phyloP scores from a whole-genome alignment of 64 coral and sea anemone species.

The Catalaphyllia jardinei region DNA sequence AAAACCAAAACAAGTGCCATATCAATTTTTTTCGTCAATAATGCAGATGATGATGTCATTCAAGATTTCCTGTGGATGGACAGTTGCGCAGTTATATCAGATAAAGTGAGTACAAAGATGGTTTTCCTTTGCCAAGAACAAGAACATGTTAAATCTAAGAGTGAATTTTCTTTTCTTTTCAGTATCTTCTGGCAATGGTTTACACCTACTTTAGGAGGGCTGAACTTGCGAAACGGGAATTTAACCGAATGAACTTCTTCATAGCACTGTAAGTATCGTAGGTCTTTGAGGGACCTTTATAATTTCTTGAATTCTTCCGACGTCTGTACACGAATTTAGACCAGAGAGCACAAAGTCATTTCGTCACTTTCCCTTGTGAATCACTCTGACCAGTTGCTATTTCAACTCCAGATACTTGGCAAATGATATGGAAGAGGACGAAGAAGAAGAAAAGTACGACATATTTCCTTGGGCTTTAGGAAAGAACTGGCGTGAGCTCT shows the following conservation, averaged over 20 bases:
- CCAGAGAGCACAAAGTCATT: neutral
- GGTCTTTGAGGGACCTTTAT: no score
- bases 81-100: slow-evolving; percentile 93
- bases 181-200: slow-evolving; percentile 98
- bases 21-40: slow-evolving; percentile 1
- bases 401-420: slow-evolving; percentile 69
- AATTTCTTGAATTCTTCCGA: no score
- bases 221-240: slow-evolving; percentile 87
- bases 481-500: slow-evolving; percentile 91
- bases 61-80: slow-evolving; percentile 99
- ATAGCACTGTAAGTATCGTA: slow-evolving; percentile 93
- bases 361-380: neutral
- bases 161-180: neutral
- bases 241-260: slow-evolving; percentile 94
- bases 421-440: slow-evolving; percentile 99
- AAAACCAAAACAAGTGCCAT: neutral
- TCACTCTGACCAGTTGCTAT: neutral
- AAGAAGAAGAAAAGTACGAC: slow-evolving; percentile 99
- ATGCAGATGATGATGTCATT: slow-evolving; percentile 93
- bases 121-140: neutral
- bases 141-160: neutral
- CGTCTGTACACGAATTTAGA: no score
- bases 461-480: slow-evolving; percentile 98
- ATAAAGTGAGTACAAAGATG: slow-evolving; percentile 70
- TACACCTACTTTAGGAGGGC: slow-evolving; percentile 97